Evolutionary conservation across 1,140 invertebrate species (phyloP).

Genomic region (Formica selysi): DNA sequence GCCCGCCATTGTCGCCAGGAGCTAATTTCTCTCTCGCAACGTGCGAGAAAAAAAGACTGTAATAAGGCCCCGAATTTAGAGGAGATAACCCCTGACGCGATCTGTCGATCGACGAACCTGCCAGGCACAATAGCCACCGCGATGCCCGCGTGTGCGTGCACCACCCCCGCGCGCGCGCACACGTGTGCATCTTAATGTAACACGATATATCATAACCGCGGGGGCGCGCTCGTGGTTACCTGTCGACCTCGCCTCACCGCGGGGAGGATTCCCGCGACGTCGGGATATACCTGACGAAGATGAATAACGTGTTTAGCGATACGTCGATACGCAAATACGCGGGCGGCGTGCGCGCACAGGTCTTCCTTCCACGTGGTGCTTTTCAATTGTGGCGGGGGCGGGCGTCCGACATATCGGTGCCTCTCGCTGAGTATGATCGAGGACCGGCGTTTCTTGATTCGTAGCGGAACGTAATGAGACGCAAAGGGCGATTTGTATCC

Average conservation of each 20-base stretch:
- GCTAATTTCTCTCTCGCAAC: conserved; percentile 68
- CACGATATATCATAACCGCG: conserved; percentile 76
- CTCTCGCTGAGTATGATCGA: conserved; percentile 57
- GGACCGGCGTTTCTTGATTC: conserved; percentile 44
- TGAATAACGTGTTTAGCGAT: conserved; percentile 77
- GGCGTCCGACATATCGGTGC: background rate
- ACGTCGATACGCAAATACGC: conserved; percentile 75
- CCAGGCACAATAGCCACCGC: conserved; percentile 55
- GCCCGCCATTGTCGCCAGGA: conserved; percentile 66
- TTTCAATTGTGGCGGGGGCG: background rate
- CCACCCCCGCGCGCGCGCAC: conserved; percentile 1
- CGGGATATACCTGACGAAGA: conserved; percentile 76
- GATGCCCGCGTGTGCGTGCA: conserved; percentile 3
- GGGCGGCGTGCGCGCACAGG: background rate
- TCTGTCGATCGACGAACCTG: conserved; percentile 66
- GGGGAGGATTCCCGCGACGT: conserved; percentile 53
- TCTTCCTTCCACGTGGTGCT: conserved; percentile 28
- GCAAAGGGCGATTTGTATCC: conserved; percentile 55
- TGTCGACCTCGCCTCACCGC: conserved; percentile 54
- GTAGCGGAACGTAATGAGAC: conserved; percentile 56
- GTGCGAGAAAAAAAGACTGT: conserved; percentile 18
- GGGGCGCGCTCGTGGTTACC: conserved; percentile 49
- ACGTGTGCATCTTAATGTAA: conserved; percentile 66
- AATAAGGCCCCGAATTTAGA: conserved; percentile 63
- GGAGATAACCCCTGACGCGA: conserved; percentile 59